These are phyloP conservation scores for Neomorphus geoffroyi DNA, from an alignment of 2,797 vertebrate genomes.

Conservation along the genomic window DNA sequence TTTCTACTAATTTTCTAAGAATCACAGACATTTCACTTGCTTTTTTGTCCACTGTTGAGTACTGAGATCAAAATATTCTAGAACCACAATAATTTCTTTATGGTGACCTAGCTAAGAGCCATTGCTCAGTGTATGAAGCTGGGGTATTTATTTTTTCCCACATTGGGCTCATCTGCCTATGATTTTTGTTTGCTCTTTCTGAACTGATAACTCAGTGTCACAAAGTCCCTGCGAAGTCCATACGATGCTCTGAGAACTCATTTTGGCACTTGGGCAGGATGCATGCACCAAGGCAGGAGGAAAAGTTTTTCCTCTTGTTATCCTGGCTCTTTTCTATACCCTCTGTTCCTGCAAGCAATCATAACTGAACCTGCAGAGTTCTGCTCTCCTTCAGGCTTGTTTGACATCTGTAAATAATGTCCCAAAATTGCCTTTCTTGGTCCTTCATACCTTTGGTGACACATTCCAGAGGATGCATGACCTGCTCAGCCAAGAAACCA, in stretches of 20 bases:
- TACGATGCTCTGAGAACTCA: not conserved
- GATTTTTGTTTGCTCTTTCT: not conserved
- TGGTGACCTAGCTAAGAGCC: not conserved
- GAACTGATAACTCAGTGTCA: not conserved
- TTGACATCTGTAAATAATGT: not conserved
- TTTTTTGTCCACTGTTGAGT: not conserved
- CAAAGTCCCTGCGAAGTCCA: not conserved
- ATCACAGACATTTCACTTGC: not conserved
- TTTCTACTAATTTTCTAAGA: not conserved
- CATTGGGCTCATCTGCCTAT: not conserved
- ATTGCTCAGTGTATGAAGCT: not conserved
- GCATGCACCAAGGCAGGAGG: not conserved
- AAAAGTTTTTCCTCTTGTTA: not conserved
- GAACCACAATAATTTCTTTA: not conserved
- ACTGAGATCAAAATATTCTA: not conserved
- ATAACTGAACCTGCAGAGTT: not conserved
- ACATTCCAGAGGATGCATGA: conserved; percentile 1
- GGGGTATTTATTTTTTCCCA: not conserved
- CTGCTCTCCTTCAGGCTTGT: not conserved
- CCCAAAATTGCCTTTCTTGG: not conserved
- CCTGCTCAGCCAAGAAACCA: conserved; percentile 6
- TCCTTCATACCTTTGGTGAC: not conserved
- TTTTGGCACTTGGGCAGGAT: not conserved
- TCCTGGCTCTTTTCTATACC: not conserved
- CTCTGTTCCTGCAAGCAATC: not conserved